Conservation (phyloP, 2,113 vertebrate genomes). For the Dermatemys mawii region DNA sequence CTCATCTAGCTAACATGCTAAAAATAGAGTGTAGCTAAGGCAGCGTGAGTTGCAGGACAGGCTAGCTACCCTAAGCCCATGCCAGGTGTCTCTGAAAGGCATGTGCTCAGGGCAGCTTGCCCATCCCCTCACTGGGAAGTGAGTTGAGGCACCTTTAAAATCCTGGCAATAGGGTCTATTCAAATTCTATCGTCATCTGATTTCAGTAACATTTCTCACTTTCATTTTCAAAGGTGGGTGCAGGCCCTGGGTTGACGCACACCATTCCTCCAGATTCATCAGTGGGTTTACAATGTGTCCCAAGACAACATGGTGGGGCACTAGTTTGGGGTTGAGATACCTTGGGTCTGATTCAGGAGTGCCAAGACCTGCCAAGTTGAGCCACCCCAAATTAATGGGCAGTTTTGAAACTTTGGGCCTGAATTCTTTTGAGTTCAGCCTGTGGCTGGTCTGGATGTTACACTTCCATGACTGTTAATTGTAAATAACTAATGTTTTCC, state of each 20-base stretch:
- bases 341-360: background rate
- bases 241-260: background rate
- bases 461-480: background rate
- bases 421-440: background rate
- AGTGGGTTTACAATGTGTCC: background rate
- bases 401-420: background rate
- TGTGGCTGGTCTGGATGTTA: background rate
- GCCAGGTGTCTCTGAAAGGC: background rate
- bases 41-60: too few species aligned
- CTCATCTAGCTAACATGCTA: too few species aligned
- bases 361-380: background rate
- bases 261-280: background rate
- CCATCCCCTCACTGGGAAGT: background rate
- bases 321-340: background rate
- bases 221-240: background rate
- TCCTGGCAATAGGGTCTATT: background rate
- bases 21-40: too few species aligned
- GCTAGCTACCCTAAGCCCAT: too few species aligned
- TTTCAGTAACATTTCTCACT: background rate
- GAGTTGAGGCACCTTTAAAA: background rate
- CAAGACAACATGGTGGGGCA: background rate
- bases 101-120: too few species aligned
- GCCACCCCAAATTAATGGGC: background rate
- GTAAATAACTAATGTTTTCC: background rate
- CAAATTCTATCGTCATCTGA: background rate